These are phyloP conservation scores for Pseudolycoriella hygida DNA, from an alignment of 2,888 invertebrate species.

Conservation along the genomic window DNA sequence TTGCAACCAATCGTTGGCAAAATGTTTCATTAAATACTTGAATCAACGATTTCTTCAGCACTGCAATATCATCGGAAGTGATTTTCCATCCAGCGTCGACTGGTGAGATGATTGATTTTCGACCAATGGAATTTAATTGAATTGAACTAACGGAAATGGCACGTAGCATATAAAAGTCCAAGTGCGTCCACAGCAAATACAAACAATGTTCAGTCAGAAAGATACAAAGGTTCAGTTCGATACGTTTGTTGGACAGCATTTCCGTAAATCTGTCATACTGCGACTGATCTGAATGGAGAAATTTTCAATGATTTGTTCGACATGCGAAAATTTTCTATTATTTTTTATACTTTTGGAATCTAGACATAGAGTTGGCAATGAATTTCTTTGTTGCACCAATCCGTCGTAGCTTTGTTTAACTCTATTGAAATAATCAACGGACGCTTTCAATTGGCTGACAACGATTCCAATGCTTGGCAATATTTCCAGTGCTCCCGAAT, in stretches of 20 bases:
- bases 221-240: slow-evolving; percentile 40
- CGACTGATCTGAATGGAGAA: slow-evolving; percentile 22
- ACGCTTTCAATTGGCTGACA: slow-evolving; percentile 35
- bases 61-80: slow-evolving; percentile 41
- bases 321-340: background rate
- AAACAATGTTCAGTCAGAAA: slow-evolving; percentile 54
- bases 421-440: slow-evolving; percentile 35
- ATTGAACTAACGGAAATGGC: slow-evolving; percentile 32
- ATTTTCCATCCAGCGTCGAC: slow-evolving; percentile 37
- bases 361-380: slow-evolving; percentile 34
- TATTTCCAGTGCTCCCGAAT: slow-evolving; percentile 19
- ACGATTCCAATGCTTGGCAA: slow-evolving; percentile 33
- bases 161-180: slow-evolving; percentile 50
- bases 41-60: slow-evolving; percentile 51
- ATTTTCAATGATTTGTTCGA: slow-evolving; percentile 10
- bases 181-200: slow-evolving; percentile 60
- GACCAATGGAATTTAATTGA: slow-evolving; percentile 11
- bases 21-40: slow-evolving; percentile 64
- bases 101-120: slow-evolving; percentile 15
- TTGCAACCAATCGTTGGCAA: slow-evolving; percentile 51
- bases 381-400: slow-evolving; percentile 26
- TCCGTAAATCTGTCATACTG: slow-evolving; percentile 29
- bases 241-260: slow-evolving; percentile 36
- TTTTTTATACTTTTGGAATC: slow-evolving; percentile 21
- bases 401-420: slow-evolving; percentile 29